Percentiles rank a stretch among this genome's conserved stretches.
Evolutionary conservation across 35 echinoderm and acorn worm genomes (phyloP).

Genomic region (Lytechinus pictus): DNA sequence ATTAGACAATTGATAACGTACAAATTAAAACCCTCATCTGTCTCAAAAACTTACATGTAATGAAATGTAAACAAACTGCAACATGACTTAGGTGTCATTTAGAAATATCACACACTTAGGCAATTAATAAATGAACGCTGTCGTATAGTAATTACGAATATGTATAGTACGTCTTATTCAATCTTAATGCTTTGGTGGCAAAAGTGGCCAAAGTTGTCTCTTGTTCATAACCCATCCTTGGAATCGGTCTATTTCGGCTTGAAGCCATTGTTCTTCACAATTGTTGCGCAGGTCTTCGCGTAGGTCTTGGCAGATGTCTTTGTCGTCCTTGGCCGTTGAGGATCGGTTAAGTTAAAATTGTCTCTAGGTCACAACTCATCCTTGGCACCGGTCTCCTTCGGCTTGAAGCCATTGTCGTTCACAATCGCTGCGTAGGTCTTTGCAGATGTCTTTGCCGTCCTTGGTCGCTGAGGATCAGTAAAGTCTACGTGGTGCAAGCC

Average conservation of each 20-base stretch:
- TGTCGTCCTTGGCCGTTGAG: not conserved
- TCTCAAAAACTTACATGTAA: too few relatives aligned
- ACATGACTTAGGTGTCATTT: too few relatives aligned
- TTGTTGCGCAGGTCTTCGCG: not conserved
- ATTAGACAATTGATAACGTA: too few relatives aligned
- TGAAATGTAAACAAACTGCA: too few relatives aligned
- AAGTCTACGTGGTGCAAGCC: conserved; percentile 62
- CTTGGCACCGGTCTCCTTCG: not conserved
- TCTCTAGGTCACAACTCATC: not conserved
- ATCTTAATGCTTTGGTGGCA: too few relatives aligned
- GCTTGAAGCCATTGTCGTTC: conserved; percentile 21
- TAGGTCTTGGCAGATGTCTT: conserved; percentile 8
- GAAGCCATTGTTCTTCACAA: conserved; percentile 41
- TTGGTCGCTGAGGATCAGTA: conserved; percentile 27
- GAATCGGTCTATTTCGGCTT: not conserved
- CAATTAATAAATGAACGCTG: too few relatives aligned
- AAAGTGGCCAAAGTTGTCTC: too few relatives aligned
- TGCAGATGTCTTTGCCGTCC: conserved; percentile 5
- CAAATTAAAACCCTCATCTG: too few relatives aligned
- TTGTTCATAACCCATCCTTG: not conserved
- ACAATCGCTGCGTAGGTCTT: conserved; percentile 21
- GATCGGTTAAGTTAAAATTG: conserved; percentile 4
- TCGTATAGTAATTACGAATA: too few relatives aligned
- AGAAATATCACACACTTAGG: too few relatives aligned
- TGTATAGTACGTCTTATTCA: too few relatives aligned